Evolutionary conservation across 2,797 vertebrate genomes (phyloP), one percentile per base, ranked within the genome.

Genomic region (Clangula hyemalis): DNA sequence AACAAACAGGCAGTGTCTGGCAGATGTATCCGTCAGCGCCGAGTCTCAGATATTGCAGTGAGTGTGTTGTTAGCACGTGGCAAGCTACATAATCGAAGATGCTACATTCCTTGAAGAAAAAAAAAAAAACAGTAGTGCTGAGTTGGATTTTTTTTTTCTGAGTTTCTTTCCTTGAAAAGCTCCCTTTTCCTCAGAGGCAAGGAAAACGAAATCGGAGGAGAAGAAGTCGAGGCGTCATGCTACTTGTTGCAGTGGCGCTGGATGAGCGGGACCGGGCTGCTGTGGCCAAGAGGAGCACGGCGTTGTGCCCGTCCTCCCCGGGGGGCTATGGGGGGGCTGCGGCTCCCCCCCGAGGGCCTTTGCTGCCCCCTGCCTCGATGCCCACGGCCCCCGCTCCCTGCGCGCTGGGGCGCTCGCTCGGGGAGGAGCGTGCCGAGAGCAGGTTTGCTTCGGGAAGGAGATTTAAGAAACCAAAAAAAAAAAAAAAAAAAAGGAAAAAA

Each of bases 81-180:
- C 97, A 90, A 87, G 96, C 97, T 97, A 97, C 97, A 96, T 96
- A 73, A 93, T 84, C 95, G 92, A 81, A 96, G 97, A 96, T 96
- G 98, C 98, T 98, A 98, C 98, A 98, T 98, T 98, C 97, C 97
- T 97, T 83, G 91, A 80, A 62, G 90, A 89, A 96, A 96, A 36
- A 49, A 47, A 39, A 60, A 91, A 90, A 96, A 39, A 47, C 39
- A 60, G 64, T 41, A 94, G 94, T 92, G 95, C 97, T 92, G 87
- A 95, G 93, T 87, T 56, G 93, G 88, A n/a, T 79, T 49, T 5
- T 49, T 64, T 45, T 68, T 34, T 30, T 83, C 61, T 3, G 57
- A 87, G 87, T n/a, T 61, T 25, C 70, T n/a, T 39, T 36, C 27
- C 39, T 64, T 83, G 85, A 66, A 76, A 71, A 88, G 93, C 76